A percentile compares a stretch with the other conserved stretches of the same genome.
These are phyloP conservation scores for Aphelenchoides besseyi DNA, from an alignment of 1,140 invertebrate species.

Conservation along the genomic window DNA sequence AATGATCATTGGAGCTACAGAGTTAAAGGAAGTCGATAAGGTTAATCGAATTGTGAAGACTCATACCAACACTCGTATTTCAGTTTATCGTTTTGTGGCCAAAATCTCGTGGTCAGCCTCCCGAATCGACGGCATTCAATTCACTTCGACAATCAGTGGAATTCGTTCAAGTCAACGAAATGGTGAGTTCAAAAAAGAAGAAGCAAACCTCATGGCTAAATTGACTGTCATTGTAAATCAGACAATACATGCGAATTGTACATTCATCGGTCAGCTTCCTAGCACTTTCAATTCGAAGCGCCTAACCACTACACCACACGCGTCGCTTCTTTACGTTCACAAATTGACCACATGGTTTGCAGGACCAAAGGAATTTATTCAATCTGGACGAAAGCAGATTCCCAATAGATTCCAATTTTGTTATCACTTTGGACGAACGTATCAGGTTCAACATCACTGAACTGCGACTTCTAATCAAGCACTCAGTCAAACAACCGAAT, in stretches of 20 bases:
- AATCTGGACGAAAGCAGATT: background rate
- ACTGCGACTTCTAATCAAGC: background rate
- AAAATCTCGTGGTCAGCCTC: constrained; percentile 13
- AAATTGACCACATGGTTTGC: background rate
- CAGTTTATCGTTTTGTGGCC: constrained; percentile 26
- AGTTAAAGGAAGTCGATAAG: constrained; percentile 16
- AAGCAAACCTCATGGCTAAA: background rate
- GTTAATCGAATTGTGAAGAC: background rate
- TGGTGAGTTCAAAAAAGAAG: constrained; percentile 2
- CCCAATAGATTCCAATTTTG: background rate
- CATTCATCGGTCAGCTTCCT: background rate
- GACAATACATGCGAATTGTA: background rate
- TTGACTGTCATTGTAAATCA: background rate
- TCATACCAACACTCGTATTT: background rate
- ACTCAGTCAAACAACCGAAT: background rate
- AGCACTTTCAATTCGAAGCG: background rate
- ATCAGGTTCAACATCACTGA: background rate
- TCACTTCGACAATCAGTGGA: constrained; percentile 5
- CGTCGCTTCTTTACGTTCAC: too few relatives aligned
- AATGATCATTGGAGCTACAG: constrained; percentile 1
- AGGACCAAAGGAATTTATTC: background rate
- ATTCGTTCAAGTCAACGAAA: background rate
- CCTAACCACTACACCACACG: background rate
- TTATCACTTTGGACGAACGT: constrained; percentile 1
- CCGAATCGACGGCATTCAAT: constrained; percentile 17